Base-by-base conservation (phyloP, 2,888 invertebrate species). In the Cantharis flavilabris region DNA sequence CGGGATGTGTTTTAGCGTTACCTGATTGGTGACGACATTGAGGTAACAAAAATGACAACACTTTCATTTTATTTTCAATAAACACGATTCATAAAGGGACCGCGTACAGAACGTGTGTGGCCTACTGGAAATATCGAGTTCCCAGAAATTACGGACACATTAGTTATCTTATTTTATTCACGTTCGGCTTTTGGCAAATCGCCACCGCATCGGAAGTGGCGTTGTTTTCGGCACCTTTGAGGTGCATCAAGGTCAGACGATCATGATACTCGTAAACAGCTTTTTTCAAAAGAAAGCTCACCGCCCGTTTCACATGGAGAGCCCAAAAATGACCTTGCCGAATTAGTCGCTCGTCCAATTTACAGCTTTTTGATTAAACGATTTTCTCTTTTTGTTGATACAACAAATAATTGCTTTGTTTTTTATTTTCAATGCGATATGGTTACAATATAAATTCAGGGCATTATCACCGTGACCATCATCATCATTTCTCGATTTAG, bases 131-230 rank as follows among this genome's bases (percentile, higher is more conserved):
- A 80, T 80, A 80, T 77, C 79, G 71, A 76, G 76, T 82, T 82
- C 81, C 78, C 71, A 81, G 82, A 82, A 67, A 82, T 70, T 76
- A 76, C 80, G 80, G 77, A 81, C 77, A 79, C 80, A 81, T 80
- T 77, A 77, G 79, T 81, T 81, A 78, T 81, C 76, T 82, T 82
- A 82, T 82, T 82, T 82, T 81, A 81, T 81, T 76, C 81, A 81
- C 81, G 82, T 80, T 77, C 75, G 72, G 76, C 79, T 81, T 67
- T 82, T 83, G 83, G 83, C 83, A 83, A 79, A 69, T 79, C 81
- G 83, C 83, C 83, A 83, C 81, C 81, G 80, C 83, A 83, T 70
- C 82, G 83, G 82, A 82, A 83, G 83, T 80, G 79, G 80, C 81
- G 81, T 77, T 76, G 78, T 76, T 78, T 80, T 82, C 81, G 82